Base-by-base conservation (phyloP, 2,888 invertebrate genomes). In the Nipponacmea schrenckii region DNA sequence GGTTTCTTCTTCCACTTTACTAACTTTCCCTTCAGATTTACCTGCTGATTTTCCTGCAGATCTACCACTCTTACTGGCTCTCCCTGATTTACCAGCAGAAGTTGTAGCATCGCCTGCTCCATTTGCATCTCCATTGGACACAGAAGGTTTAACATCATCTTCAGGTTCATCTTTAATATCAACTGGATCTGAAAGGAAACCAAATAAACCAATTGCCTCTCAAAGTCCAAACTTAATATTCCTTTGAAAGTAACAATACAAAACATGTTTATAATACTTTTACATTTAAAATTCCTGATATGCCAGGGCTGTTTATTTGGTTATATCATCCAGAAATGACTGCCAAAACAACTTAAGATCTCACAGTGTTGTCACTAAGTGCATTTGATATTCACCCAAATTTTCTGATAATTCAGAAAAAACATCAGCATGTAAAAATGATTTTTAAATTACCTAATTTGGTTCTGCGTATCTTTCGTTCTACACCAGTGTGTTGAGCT, bases 21-120 rank as follows among this genome's bases (percentile, higher is more conserved):
- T 24, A 56, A 15, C 10, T 56, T 56, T 56, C 24, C 56, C 56
- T 24, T 20, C 56, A 56, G 20, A 20, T 56, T 56, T 56, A 14
- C 56, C 56, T 56, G 56, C 56, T 56, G 56, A 56, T 24, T 56
- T 56, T 20, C 20, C 56, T 20, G 56, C 24, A 56, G 56, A 56
- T 56, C 20, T 56, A 4, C 56, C 56, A 56, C 56, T 20, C 12
- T 24, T 24, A 56, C 56, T 56, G 39, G 39, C 39, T 39, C 39
- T 39, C 39, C 39, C 39, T 39, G 39, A 39, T 39, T 39, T 39
- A 39, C 39, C 39, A 12, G 20, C 24, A 24, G 56, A 12, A 56
- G 56, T 24, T 56, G 56, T 12, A 24, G 56, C 56, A 56, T 56
- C 56, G 10, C 56, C 56, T 24, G 56, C 56, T 24, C 56, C 56